Conservation (phyloP, 2,797 vertebrate species). For the Chloroceryle inda region DNA sequence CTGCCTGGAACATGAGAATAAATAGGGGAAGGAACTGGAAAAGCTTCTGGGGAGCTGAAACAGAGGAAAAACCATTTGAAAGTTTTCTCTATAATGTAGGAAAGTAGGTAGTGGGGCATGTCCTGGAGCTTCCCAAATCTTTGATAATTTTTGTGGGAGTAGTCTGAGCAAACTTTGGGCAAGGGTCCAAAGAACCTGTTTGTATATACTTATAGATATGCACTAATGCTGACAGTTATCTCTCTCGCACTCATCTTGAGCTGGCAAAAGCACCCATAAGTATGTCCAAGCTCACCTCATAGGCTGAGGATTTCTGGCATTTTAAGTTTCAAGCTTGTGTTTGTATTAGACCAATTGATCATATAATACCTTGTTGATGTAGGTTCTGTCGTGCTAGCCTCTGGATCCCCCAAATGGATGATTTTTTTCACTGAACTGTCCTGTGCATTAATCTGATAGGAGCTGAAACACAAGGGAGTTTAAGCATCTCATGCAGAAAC, state of each 20-base stretch:
- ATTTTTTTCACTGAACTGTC: neutral
- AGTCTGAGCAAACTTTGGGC: neutral
- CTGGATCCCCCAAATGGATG: neutral
- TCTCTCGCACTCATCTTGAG: neutral
- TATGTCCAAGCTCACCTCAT: neutral
- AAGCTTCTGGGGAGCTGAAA: neutral
- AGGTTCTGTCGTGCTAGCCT: neutral
- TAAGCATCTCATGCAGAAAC: neutral
- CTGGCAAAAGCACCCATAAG: neutral
- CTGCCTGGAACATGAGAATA: neutral
- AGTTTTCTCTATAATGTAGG: neutral
- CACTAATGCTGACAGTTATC: neutral
- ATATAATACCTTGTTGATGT: neutral
- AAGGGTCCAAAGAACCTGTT: neutral
- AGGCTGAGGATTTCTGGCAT: neutral
- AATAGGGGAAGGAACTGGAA: neutral
- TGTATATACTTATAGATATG: rapidly evolving
- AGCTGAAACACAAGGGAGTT: neutral
- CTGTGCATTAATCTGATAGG: neutral
- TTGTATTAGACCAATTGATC: neutral
- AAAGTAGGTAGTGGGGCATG: neutral
- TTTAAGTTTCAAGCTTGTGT: neutral
- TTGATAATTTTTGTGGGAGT: neutral
- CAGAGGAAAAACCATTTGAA: neutral
- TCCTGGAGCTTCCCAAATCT: neutral